A percentile compares a stretch with the other conserved stretches of the same genome.
These are phyloP conservation scores for Antennarius maculatus DNA, from an alignment of 2,797 vertebrate species.

Conservation along the genomic window DNA sequence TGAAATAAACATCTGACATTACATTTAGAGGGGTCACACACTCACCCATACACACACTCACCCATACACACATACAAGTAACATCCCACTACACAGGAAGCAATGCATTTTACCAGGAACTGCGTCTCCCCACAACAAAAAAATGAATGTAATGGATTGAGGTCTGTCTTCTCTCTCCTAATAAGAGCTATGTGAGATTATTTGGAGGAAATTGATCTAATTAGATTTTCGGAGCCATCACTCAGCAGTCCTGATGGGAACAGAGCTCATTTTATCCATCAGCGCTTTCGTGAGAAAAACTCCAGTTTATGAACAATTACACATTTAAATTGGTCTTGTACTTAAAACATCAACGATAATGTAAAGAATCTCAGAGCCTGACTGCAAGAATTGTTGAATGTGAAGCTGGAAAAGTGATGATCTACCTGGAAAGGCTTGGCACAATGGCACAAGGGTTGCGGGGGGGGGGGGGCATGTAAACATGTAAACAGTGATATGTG, in stretches of 20 bases:
- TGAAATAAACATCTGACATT: neutral
- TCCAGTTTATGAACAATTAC: conserved; percentile 49
- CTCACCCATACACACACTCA: conserved; percentile 8
- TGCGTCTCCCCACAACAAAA: conserved; percentile 51
- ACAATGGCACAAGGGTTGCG: too few species aligned
- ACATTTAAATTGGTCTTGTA: conserved; percentile 63
- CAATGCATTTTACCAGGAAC: conserved; percentile 44
- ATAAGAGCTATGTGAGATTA: conserved; percentile 66
- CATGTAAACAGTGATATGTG: too few species aligned
- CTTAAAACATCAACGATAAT: conserved; percentile 18
- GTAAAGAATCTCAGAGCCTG: too few species aligned
- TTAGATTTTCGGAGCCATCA: conserved; percentile 74
- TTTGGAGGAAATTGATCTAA: conserved; percentile 80
- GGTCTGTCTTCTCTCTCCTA: conserved; percentile 33
- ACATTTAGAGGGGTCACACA: conserved; percentile 32
- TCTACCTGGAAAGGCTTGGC: too few species aligned
- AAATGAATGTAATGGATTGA: conserved; percentile 57
- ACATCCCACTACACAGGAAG: conserved; percentile 29
- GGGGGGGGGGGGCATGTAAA: too few species aligned
- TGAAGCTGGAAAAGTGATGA: too few species aligned
- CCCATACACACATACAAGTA: neutral
- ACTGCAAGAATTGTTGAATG: too few species aligned
- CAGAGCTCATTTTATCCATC: conserved; percentile 60
- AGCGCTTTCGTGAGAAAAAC: conserved; percentile 47
- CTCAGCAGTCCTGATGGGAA: conserved; percentile 62